Evolutionary conservation across 2,888 invertebrate species (phyloP).

Genomic region (Drepanosiphum platanoidis): DNA sequence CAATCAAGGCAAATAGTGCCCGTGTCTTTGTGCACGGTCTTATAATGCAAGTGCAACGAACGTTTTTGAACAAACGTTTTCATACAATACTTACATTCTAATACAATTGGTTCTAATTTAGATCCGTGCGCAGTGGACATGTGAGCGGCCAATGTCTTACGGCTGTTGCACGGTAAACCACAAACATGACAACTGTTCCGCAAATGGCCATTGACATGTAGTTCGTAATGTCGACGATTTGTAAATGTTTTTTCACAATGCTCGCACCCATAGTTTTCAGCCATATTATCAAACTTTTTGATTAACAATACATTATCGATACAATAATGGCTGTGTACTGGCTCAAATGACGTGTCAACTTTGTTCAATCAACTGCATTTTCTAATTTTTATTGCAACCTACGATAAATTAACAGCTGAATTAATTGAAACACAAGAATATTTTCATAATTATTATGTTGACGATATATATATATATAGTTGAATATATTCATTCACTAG

Average conservation of each 20-base stretch:
- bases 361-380: not conserved
- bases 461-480: too few relatives aligned
- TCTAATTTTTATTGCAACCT: too few relatives aligned
- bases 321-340: not conserved
- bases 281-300: not conserved
- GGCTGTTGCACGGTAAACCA: constrained; percentile 41
- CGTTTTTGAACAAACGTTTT: constrained; percentile 58
- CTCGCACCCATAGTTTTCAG: constrained; percentile 21
- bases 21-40: constrained; percentile 34
- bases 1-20: constrained; percentile 41
- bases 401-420: too few relatives aligned
- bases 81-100: constrained; percentile 38
- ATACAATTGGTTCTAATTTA: not conserved
- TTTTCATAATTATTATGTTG: too few relatives aligned
- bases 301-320: too few relatives aligned
- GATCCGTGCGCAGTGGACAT: constrained; percentile 37
- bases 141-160: constrained; percentile 27
- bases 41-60: constrained; percentile 43
- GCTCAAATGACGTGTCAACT: too few relatives aligned
- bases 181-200: constrained; percentile 40
- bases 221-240: constrained; percentile 42
- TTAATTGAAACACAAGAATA: too few relatives aligned
- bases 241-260: constrained; percentile 48
- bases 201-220: constrained; percentile 46
- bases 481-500: too few relatives aligned